Evolutionary conservation across 2,797 vertebrate genomes (phyloP), one percentile per base, ranked within the genome.

Genomic region (Premnoplex brunnescens): DNA sequence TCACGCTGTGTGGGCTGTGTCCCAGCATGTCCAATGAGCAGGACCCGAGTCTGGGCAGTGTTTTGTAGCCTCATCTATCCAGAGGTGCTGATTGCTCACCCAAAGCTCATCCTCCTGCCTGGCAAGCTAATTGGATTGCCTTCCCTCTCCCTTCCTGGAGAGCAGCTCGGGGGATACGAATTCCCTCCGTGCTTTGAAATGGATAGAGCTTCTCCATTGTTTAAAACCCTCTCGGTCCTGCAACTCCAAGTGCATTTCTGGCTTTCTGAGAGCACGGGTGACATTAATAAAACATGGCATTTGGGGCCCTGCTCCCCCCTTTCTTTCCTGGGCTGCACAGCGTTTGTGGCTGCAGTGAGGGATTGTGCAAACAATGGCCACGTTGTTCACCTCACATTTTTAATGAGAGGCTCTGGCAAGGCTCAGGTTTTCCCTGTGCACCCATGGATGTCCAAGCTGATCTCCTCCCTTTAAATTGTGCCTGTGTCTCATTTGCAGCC

Each of bases 211-310:
- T 75, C 59, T 80, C 32, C 17, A 5, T 1, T 44, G 6, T 14
- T 26, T 22, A 18, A 59, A 59, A 46, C 59, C 11, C 4, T 2
- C 5, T 4, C 9, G n/a, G n/a, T 41, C 37, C 37, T 5, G 4
- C 44, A 54, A 32, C n/a, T 78, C 58, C 15, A 9, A 36, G 34
- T 6, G 0, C 32, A 10, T 32, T 60, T 67, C 32, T 34, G 37
- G 22, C 73, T 24, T 73, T 34, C 28, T 0, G 9, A 76, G 59
- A 18, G 54, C 12, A 1, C 4, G 26, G 27, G 10, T 76, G 55
- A 39, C 0, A 0, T 51, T n/a, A n/a, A 30, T 43, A 30, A 72
- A n/a, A 18, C 7, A 8, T 39, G n/a, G 3, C 30, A 3, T 46
- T 34, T 37, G 48, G 27, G 20, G 36, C 37, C 58, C 46, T 5